phyloP scores from a whole-genome alignment of 2,797 vertebrate species.

The Cephalopachus bancanus region DNA sequence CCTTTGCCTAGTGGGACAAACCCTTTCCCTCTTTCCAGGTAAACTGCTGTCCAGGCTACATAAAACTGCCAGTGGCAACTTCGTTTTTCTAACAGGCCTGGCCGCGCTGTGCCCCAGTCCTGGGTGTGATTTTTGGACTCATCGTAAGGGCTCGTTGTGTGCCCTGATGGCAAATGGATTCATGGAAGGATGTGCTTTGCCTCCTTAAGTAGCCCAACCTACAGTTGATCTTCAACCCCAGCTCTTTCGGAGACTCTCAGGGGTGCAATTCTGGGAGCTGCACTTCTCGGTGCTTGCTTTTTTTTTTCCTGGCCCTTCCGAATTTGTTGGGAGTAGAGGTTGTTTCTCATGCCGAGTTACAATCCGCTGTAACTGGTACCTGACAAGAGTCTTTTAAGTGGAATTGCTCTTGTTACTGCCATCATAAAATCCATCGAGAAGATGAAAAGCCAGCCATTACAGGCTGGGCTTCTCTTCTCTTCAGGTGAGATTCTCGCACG shows the following conservation, averaged over 20 bases:
- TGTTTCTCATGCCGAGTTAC: conserved; percentile 75
- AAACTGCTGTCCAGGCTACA: not conserved
- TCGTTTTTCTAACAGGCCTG: not conserved
- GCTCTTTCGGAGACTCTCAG: not conserved
- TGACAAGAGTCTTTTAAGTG: conserved; percentile 86
- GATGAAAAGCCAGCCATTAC: conserved; percentile 84
- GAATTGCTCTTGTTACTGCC: conserved; percentile 87
- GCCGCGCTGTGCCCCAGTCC: too few relatives aligned
- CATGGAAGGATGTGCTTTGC: not conserved
- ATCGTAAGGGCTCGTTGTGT: not conserved
- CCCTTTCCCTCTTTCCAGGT: not conserved
- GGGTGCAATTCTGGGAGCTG: conserved; percentile 11
- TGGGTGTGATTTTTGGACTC: not conserved
- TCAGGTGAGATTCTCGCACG: conserved; percentile 67
- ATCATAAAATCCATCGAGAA: conserved; percentile 87
- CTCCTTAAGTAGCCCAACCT: conserved; percentile 59
- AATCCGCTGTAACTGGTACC: conserved; percentile 85
- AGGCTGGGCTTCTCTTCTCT: conserved; percentile 69
- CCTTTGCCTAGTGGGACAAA: not conserved
- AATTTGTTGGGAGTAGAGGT: conserved; percentile 74
- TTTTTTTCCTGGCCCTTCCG: conserved; percentile 62
- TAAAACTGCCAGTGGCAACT: not conserved
- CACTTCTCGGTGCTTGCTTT: conserved; percentile 29
- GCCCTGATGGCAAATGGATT: not conserved
- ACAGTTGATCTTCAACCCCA: not conserved